Base-by-base conservation (phyloP, 2,797 vertebrate genomes). In the Knipowitschia caucasica region DNA sequence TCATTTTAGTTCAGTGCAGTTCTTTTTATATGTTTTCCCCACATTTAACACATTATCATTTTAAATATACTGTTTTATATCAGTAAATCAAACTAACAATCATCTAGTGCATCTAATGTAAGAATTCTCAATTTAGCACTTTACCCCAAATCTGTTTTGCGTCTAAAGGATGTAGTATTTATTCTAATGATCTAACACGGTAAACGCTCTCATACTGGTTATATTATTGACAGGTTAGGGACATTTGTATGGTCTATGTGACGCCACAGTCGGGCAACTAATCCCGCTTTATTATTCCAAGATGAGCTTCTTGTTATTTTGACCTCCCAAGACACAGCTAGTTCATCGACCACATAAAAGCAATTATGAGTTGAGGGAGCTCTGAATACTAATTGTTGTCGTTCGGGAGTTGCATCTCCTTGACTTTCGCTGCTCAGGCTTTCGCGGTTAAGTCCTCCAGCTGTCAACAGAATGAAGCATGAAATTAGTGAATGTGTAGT, bases 361-460 rank as follows among this genome's bases (percentile, higher is more conserved):
- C 71, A 60, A 77, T 74, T 73, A 68, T 58, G 35, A 63, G 46
- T 3, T 61, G 50, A 62, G 59, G 1, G 44, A 33, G 46, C 73
- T 78, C 76, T 78, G 70, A 73, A 73, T 77, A 72, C 64, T 52
- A 73, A 64, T 66, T 59, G 43, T 39, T 53, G 50, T 64, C 53
- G 58, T 54, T 74, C 62, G 78, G 75, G 56, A 59, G 53, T 31
- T 58, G 65, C 38, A 56, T 72, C 45, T 36, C 15, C 27, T 30
- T 30, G 55, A 46, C 59, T 47, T 38, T 17, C 11, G 57, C 60
- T 36, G 64, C 65, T 62, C 50, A 62, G 57, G 44, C 49, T 0
- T 52, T 50, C 17, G 56, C 52, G 61, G 42, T 47, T 47, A 31
- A 30, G 15, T 30, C 27, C 27, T 46, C 44, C 23, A 35, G 1